Evolutionary conservation across 2,888 invertebrate species (phyloP).

Genomic region (Cryptocephalus primarius): DNA sequence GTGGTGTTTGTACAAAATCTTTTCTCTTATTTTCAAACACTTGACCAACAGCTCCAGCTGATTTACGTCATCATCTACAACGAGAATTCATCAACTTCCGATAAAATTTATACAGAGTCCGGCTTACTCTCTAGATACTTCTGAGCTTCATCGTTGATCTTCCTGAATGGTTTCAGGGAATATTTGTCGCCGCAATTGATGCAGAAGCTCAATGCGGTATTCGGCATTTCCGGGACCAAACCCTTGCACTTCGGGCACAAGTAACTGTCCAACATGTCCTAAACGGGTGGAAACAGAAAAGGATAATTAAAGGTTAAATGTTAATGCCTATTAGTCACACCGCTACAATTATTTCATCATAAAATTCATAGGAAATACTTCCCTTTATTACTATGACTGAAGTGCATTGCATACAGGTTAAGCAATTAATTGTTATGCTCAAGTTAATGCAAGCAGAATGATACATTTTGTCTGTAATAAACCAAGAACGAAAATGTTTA

Average conservation of each 20-base stretch:
- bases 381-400: no score
- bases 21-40: slow-evolving; percentile 37
- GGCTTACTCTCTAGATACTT: slow-evolving; percentile 27
- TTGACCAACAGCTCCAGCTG: slow-evolving; percentile 33
- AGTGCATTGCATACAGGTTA: no score
- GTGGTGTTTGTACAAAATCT: slow-evolving; percentile 42
- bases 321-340: background rate
- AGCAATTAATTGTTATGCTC: no score
- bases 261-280: slow-evolving; percentile 36
- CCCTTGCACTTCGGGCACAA: slow-evolving; percentile 36
- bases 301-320: background rate
- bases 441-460: no score
- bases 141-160: slow-evolving; percentile 25
- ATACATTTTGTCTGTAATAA: no score
- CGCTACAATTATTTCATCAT: background rate
- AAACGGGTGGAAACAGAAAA: slow-evolving; percentile 9
- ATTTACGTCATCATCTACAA: slow-evolving; percentile 20
- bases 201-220: slow-evolving; percentile 30
- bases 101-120: background rate
- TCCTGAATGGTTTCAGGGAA: slow-evolving; percentile 21
- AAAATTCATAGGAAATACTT: no score
- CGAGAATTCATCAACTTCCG: background rate
- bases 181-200: slow-evolving; percentile 21
- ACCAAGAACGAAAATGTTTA: no score
- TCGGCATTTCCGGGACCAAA: slow-evolving; percentile 20